Evolutionary conservation across 1,140 invertebrate species (phyloP).

Genomic region (Mamestra configurata): DNA sequence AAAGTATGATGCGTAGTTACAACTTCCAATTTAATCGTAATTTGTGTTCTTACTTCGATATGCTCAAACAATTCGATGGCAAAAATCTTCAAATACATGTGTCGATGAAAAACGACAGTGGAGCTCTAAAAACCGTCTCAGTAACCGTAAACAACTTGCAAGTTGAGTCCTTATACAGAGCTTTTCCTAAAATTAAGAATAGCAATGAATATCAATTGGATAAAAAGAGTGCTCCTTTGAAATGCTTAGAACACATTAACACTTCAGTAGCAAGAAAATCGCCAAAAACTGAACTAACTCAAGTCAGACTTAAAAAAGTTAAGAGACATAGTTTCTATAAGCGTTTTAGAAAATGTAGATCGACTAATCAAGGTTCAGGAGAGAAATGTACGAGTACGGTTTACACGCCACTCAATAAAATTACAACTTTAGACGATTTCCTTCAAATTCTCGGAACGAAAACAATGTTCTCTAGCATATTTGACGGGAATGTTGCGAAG

Average conservation of each 20-base stretch:
- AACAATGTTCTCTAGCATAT: slow-evolving; percentile 62
- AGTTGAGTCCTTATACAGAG: slow-evolving; percentile 21
- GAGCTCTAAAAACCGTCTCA: not conserved
- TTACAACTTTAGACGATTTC: slow-evolving; percentile 76
- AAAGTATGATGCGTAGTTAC: not conserved
- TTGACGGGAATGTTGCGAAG: slow-evolving; percentile 58
- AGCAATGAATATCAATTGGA: not conserved
- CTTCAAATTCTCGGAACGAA: slow-evolving; percentile 70
- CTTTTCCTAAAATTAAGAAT: slow-evolving; percentile 1
- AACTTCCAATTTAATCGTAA: slow-evolving; percentile 21
- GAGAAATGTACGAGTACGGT: slow-evolving; percentile 29
- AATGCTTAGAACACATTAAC: slow-evolving; percentile 30
- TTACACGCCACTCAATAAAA: slow-evolving; percentile 67
- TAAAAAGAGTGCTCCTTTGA: not conserved
- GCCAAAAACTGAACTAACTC: slow-evolving; percentile 6
- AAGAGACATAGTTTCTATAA: slow-evolving; percentile 66
- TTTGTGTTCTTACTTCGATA: not conserved
- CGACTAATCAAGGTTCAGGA: slow-evolving; percentile 66
- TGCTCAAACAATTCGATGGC: slow-evolving; percentile 15
- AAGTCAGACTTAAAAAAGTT: slow-evolving; percentile 51
- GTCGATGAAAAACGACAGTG: not conserved
- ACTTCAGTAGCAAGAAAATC: not conserved
- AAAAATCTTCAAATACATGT: slow-evolving; percentile 16
- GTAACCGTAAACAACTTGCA: slow-evolving; percentile 20
- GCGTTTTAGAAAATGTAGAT: slow-evolving; percentile 79